Percentiles rank a stretch among this genome's conserved stretches.
phyloP scores from a whole-genome alignment of 2,888 invertebrate genomes.

The Drepanosiphum platanoidis region DNA sequence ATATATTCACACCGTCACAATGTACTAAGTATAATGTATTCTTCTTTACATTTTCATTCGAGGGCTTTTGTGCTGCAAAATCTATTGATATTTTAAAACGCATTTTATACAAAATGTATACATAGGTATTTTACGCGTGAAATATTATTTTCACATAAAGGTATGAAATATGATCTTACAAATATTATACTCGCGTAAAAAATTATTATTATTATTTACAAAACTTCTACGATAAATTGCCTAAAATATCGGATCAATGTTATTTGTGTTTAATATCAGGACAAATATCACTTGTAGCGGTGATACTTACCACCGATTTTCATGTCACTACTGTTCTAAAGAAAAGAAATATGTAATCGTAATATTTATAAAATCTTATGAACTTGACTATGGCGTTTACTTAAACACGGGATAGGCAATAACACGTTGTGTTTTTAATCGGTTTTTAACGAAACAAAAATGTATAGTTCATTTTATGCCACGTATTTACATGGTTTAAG shows the following conservation, averaged over 20 bases:
- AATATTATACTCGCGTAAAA: not conserved
- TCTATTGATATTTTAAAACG: not conserved
- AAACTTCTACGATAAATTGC: not conserved
- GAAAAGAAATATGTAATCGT: too few species aligned
- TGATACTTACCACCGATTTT: too few species aligned
- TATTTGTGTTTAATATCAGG: not conserved
- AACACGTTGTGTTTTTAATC: not conserved
- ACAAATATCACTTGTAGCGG: not conserved
- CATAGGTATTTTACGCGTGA: not conserved
- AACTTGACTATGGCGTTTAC: too few species aligned
- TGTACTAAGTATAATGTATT: not conserved
- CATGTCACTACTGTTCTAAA: too few species aligned
- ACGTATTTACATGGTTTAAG: not conserved
- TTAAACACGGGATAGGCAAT: not conserved
- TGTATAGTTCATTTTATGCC: not conserved
- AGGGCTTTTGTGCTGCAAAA: not conserved
- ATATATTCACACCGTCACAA: not conserved
- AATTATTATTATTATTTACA: not conserved
- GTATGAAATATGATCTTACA: not conserved
- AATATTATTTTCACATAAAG: not conserved
- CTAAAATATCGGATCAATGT: not conserved
- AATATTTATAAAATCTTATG: too few species aligned
- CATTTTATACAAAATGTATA: not conserved
- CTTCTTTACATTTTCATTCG: not conserved
- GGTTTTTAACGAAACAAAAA: not conserved